A percentile compares a stretch with the other conserved stretches of the same genome.
Evolutionary conservation across 2,797 vertebrate species (phyloP).

Genomic region (Trachops cirrhosus): DNA sequence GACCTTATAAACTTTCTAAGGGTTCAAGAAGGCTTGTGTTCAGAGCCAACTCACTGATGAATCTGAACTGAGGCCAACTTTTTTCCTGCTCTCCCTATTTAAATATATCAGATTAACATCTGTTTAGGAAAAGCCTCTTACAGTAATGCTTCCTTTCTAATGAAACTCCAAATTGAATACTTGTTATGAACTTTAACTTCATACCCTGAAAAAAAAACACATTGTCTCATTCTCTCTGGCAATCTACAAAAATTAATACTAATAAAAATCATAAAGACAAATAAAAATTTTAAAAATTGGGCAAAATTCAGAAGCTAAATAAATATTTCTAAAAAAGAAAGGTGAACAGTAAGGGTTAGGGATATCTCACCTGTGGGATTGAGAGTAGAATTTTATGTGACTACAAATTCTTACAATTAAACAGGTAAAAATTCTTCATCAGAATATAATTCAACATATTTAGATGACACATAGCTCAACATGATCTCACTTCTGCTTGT

Average conservation of each 20-base stretch:
- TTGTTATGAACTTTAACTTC: not conserved
- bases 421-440: not conserved
- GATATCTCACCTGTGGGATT: not conserved
- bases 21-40: not conserved
- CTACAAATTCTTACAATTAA: not conserved
- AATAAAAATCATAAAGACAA: no score
- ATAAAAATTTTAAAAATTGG: not conserved
- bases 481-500: not conserved
- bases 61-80: not conserved
- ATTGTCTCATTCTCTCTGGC: not conserved
- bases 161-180: not conserved
- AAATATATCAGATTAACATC: not conserved
- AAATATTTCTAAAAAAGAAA: conserved; percentile 18
- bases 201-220: not conserved
- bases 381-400: not conserved
- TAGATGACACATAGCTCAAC: not conserved
- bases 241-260: not conserved
- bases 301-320: not conserved
- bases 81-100: not conserved
- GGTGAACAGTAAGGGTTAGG: not conserved
- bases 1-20: not conserved
- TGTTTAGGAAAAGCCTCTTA: not conserved
- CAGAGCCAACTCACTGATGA: not conserved
- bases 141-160: not conserved
- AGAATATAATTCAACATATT: not conserved